Evolutionary conservation across 2,113 vertebrate genomes (phyloP), one percentile per base, ranked within the genome.

Genomic region (Platysternon megacephalum): DNA sequence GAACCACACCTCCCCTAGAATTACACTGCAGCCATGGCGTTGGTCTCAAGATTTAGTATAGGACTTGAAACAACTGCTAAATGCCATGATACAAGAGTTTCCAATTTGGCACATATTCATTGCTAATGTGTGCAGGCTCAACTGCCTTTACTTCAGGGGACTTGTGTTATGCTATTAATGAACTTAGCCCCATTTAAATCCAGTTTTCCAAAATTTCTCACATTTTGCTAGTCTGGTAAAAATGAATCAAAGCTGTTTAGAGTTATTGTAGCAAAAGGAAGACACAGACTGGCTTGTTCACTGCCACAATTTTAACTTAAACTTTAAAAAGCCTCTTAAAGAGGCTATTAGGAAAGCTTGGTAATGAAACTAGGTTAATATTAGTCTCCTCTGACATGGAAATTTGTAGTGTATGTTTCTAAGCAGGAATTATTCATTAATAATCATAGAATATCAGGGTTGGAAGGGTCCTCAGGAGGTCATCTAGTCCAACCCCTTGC

Each of bases 261-360:
- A 24, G 6, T 26, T 90, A 32, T 6, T 85, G 87, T 53, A 88
- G 61, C 51, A 48, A n/a, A 21, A 61, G 44, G 86, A 79, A 44
- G 39, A 52, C 52, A 72, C 85, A 58, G 72, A 46, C 0, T 0
- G 61, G 61, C 24, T 80, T 91, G 72, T 68, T 58, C 80, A 55
- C 12, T 56, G 93, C 82, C 88, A n/a, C 49, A 76, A 55, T 68
- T 92, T 93, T 44, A 94, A 96, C 39, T 86, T 84, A 86, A 85
- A 22, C 49, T 91, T 88, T 87, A 28, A 26, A 44, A 80, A 89
- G 29, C 81, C 44, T 84, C 21, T 90, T 52, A 88, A 39, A 35
- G 79, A 94, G 22, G 39, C 72, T 46, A 29, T 46, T 79, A 56
- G 81, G 24, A n/a, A 29, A 93, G 87, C 79, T 86, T 0, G 1